Evolutionary conservation across 2,888 invertebrate genomes (phyloP), one percentile per base, ranked within the genome.

Genomic region (Cerceris rybyensis): DNA sequence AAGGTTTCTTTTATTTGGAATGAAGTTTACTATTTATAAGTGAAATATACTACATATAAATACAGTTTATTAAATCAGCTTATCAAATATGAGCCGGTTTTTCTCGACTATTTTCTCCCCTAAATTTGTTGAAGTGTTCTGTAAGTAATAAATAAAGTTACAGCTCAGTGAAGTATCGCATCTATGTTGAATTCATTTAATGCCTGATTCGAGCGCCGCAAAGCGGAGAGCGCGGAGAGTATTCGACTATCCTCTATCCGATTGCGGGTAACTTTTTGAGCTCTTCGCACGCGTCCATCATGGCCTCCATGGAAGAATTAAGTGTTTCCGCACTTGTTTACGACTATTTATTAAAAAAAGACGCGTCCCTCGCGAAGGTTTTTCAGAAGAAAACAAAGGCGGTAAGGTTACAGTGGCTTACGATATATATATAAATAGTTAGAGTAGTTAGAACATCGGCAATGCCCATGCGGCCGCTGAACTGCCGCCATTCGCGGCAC

Each of bases 321-420:
- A 87, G 93, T 43, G 87, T 93, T 66, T 93, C 92, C 86, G 94
- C 96, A 6, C 90, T 96, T 70, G 93, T 96, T 74, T 94, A 95
- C 82, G 95, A 96, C 82, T 95, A 94, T 93, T 92, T 97, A 73
- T 90, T 93, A 74, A 94, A 93, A 82, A 93, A 94, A 82, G 95
- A 96, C 88, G 95, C 95, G 90, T 93, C 94, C 7, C 88, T 96
- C 43, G 96, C 96, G 0, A 94, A 94, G 87, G 93, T 95, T 64
- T 96, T 95, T 89, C 94, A 95, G 88, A 94, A 95, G 87, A 96
- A 96, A 93, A 94, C 95, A 0, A 96, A 96, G 91, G 95, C 96
- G 93, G 96, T 96, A 94, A 95, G 96, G 94, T 46, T 67, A 57
- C 39, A 49, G 16, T 4, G 0, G 66, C 28, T 28, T 7, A 66